Conservation (phyloP, 2,888 invertebrate species). For the Tachina fera region DNA sequence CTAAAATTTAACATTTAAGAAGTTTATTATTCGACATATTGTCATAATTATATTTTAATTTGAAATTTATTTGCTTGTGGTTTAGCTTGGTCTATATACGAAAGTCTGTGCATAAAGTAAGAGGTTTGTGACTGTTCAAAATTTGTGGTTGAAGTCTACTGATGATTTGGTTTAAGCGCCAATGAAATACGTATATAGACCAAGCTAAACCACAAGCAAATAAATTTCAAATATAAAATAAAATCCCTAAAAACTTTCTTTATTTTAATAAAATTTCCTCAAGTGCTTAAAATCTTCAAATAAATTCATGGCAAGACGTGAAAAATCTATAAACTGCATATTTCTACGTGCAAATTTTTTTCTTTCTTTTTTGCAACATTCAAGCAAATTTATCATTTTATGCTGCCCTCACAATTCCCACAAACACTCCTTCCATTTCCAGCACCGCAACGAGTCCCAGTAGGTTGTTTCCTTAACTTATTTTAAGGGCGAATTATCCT, state of each 20-base stretch:
- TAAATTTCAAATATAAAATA: too few relatives aligned
- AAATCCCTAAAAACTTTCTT: neutral
- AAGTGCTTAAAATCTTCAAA: slow-evolving; percentile 62
- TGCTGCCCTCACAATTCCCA: slow-evolving; percentile 55
- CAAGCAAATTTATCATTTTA: neutral
- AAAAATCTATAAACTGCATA: slow-evolving; percentile 64
- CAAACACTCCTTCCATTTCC: slow-evolving; percentile 33
- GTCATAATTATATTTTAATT: too few relatives aligned
- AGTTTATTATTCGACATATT: too few relatives aligned
- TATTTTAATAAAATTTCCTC: slow-evolving; percentile 59
- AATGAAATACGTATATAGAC: too few relatives aligned
- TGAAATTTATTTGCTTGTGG: too few relatives aligned
- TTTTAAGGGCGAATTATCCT: slow-evolving; percentile 82
- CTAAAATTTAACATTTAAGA: too few relatives aligned
- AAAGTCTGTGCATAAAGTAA: too few relatives aligned
- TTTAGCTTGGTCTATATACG: too few relatives aligned
- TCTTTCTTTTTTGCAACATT: neutral
- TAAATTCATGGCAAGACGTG: slow-evolving; percentile 63
- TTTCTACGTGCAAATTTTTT: slow-evolving; percentile 36
- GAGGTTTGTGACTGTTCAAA: too few relatives aligned
- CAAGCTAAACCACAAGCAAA: too few relatives aligned
- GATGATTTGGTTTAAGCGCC: too few relatives aligned
- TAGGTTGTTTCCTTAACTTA: slow-evolving; percentile 77
- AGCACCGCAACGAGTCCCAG: slow-evolving; percentile 73
- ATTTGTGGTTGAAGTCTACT: too few relatives aligned